Base-by-base conservation (phyloP, 2,888 invertebrate genomes). In the Syrista parreyssii region DNA sequence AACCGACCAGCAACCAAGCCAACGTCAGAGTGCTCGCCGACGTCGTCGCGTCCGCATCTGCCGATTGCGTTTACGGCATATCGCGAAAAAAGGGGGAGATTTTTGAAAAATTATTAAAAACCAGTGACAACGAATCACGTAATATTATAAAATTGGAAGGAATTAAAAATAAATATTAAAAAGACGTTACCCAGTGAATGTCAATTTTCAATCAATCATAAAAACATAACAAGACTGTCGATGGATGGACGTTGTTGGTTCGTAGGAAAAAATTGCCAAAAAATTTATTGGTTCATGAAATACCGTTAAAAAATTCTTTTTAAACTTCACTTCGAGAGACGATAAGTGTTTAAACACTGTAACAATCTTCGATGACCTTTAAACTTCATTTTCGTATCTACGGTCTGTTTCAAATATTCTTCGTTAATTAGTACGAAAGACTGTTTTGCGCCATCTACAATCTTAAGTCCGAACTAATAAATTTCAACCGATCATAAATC, bases 21-120 rank as follows among this genome's bases (percentile, higher is more conserved):
- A 23, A 33, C 74, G 74, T 74, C 74, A 74, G 74, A 74, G 74
- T 74, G 74, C 35, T 74, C 74, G n/a, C 74, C 74, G 74, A 35
- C 74, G 32, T 33, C 33, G 74, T 74, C 74, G 74, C 74, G 74
- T 33, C 33, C 74, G 74, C 35, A 74, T 74, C 74, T 74, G 55
- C 55, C 55, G 55, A 55, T 55, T 55, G 55, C 9, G 23, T 55
- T 23, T 55, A 55, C 1, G 15, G 55, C 23, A 23, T 23, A 23
- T 23, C 55, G 55, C 55, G 55, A 55, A 9, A 55, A 9, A 2
- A 9, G 1, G 9, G 55, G 55, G 1, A 55, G 0, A 55, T 55
- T 55, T 23, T 55, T 23, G 23, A 55, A 55, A 55, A 23, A 0
- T 55, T 0, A 15, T 55, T 23, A 23, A 55, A 55, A 55, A 23